Evolutionary conservation across 2,888 invertebrate species (phyloP), one percentile per base, ranked within the genome.

Genomic region (Cataglyphis altisquamis): DNA sequence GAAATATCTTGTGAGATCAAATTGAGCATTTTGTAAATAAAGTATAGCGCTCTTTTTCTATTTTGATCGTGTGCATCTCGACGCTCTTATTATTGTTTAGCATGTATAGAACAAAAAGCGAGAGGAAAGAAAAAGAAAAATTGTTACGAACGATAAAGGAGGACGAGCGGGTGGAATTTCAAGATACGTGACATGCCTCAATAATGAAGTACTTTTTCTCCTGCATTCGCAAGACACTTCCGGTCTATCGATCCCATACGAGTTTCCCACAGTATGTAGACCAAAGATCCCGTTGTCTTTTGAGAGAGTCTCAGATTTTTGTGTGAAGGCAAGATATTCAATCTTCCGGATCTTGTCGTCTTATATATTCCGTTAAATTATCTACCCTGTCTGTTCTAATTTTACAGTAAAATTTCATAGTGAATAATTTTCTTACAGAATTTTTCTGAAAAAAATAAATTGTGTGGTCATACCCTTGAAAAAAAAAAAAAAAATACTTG

Each of bases 171-270:
- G 62, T 70, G 72, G 57, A 74, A 81, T 62, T 52, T 62, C 68
- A 63, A 48, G 55, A 41, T 83, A 84, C 84, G 84, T 84, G 84
- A 84, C 66, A 48, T 64, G 77, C 83, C 55, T 84, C 21, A 10
- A 48, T 25, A 66, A 77, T 77, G 77, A 77, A 55, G 29, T 64
- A 64, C 72, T 41, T 83, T 64, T 83, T 57, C 75, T 52, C 52
- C 39, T 67, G 84, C 52, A 62, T 73, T 84, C 64, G 60, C 66
- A 36, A 70, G 72, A 83, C 41, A 64, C 60, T 84, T 84, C 66
- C 77, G 66, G 29, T 66, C 63, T 63, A 64, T 68, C 70, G 74
- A 55, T 84, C 36, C 1, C 1, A 25, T 25, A 25, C 25, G 25
- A 25, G 25, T 25, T 25, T 25, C 25, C 41, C 48, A 25, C 70